Percentiles rank a stretch among this genome's conserved stretches.
Evolutionary conservation across 1,140 invertebrate species (phyloP).

Genomic region (Linepithema humile): DNA sequence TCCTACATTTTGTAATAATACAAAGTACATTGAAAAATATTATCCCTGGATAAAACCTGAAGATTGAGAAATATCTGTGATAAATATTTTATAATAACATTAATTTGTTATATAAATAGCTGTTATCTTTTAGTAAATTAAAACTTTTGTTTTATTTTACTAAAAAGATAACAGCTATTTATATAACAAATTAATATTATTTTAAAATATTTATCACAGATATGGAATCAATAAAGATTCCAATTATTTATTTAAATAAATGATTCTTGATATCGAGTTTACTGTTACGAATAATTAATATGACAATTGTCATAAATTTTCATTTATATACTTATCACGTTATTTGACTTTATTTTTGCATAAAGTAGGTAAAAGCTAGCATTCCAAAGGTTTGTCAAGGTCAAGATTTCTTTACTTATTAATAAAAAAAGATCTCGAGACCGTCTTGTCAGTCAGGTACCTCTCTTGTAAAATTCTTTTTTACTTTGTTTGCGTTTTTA

Average conservation of each 20-base stretch:
- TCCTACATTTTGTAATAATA: background rate
- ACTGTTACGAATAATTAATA: background rate
- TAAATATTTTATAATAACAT: background rate
- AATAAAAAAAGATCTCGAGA: too few relatives aligned
- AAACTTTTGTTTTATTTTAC: too few relatives aligned
- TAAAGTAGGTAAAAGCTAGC: constrained; percentile 24
- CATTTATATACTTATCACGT: background rate
- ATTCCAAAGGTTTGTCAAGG: background rate
- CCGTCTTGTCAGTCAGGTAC: too few relatives aligned
- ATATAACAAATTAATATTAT: background rate
- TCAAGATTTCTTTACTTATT: background rate
- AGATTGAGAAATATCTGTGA: too few relatives aligned
- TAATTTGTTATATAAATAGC: background rate
- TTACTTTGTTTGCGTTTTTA: too few relatives aligned
- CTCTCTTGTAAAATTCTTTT: too few relatives aligned
- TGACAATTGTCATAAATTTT: constrained; percentile 12
- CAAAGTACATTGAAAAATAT: background rate
- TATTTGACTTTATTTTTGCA: background rate
- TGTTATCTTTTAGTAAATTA: background rate
- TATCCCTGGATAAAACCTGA: background rate
- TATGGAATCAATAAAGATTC: too few relatives aligned
- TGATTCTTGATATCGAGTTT: background rate
- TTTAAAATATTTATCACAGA: too few relatives aligned
- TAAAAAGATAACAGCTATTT: too few relatives aligned
- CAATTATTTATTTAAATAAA: too few relatives aligned